Base-by-base conservation (phyloP, 2,888 invertebrate genomes). In the Sabatieria punctata region DNA sequence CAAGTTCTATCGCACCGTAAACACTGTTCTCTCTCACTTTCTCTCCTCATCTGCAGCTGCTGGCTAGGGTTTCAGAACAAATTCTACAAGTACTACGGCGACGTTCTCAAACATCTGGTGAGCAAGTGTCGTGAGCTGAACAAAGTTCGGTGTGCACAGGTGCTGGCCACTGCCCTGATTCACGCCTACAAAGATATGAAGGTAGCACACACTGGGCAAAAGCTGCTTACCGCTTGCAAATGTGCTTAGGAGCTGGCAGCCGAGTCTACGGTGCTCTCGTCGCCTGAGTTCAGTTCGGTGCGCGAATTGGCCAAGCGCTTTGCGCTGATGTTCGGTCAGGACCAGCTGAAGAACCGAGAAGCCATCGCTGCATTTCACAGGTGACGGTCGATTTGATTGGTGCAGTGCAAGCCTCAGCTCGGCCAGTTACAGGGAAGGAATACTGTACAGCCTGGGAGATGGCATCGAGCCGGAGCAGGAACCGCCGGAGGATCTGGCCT, bases 61-160 rank as follows among this genome's bases (percentile, higher is more conserved):
- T 23, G 11, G 6, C 46, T 43, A 35, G 23, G 15, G 39, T 19
- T 22, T 36, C n/a, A n/a, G 24, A 18, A n/a, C n/a, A n/a, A 83
- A 79, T 91, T 85, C 67, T 91, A 91, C 71, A 88, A 89, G 66
- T 91, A 95, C 70, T 95, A 91, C 70, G 93, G 95, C 43, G 95
- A 95, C 69, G 93, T 95, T 82, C 72, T 97, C 55, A 99, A 99
- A 72, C 82, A 86, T 30, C 91, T 95, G 11, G 72, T 99, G 58
- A 84, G 85, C 58, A 95, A 95, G 71, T 86, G 91, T 13, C 76
- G 95, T 55, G 97, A 99, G 72, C 88, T 93, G 58, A 91, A 91
- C 72, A 93, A 91, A 71, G 80, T 88, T 36, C 83, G 82, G 66
- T 93, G 91, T 69, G 88, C 95, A 6, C 76, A 88, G 54, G 91